Evolutionary conservation across 2,888 invertebrate species (phyloP).

Genomic region (Pediacus dermestoides): DNA sequence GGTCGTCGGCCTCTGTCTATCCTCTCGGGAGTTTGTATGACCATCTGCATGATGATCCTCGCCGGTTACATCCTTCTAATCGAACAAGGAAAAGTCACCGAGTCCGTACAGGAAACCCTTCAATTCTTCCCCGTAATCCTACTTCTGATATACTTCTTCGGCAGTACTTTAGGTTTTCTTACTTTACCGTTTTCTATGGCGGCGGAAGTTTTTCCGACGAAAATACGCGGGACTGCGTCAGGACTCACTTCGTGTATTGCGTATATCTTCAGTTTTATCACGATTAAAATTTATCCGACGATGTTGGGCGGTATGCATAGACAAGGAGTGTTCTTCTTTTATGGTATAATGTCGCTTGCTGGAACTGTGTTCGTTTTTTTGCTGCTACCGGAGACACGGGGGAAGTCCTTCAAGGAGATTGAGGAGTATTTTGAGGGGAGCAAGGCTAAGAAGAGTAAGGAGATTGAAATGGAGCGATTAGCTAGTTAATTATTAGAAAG

Average conservation of each 20-base stretch:
- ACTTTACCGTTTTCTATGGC: conserved; percentile 57
- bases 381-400: conserved; percentile 55
- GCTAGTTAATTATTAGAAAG: no score
- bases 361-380: conserved; percentile 53
- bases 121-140: conserved; percentile 49
- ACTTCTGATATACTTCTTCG: conserved; percentile 52
- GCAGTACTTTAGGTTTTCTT: conserved; percentile 55
- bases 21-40: conserved; percentile 57
- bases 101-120: conserved; percentile 29
- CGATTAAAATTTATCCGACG: conserved; percentile 53
- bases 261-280: conserved; percentile 54
- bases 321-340: conserved; percentile 54
- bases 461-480: no score
- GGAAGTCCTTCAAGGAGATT: conserved; percentile 53
- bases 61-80: conserved; percentile 48
- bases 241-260: conserved; percentile 51
- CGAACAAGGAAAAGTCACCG: conserved; percentile 32
- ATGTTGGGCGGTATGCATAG: conserved; percentile 47
- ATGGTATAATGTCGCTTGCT: conserved; percentile 47
- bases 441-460: no score
- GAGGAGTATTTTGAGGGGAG: conserved; percentile 48
- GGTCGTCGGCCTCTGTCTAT: conserved; percentile 59
- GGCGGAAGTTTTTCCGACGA: conserved; percentile 55
- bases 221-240: conserved; percentile 53
- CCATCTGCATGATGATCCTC: conserved; percentile 53